These are phyloP conservation scores for Protobothrops flavoviridis DNA, from an alignment of 2,113 vertebrate genomes.

Conservation along the genomic window DNA sequence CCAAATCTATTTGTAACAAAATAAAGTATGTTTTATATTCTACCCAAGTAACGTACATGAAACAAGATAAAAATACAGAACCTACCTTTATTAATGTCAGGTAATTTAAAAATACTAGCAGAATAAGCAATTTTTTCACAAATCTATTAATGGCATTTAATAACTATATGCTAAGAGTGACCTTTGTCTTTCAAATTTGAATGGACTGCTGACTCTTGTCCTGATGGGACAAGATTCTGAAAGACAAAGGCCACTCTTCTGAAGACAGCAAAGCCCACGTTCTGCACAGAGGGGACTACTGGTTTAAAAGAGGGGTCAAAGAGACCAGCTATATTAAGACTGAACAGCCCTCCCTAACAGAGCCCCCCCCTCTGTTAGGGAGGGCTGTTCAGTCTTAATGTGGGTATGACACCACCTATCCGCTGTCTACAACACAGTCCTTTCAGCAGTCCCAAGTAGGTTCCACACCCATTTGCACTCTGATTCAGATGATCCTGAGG, in stretches of 20 bases:
- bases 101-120: background rate
- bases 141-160: background rate
- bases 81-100: conserved; percentile 1
- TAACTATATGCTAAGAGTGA: conserved; percentile 11
- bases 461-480: background rate
- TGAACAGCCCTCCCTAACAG: background rate
- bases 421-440: background rate
- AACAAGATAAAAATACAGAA: conserved; percentile 11
- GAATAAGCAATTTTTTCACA: conserved; percentile 3
- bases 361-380: too few species aligned
- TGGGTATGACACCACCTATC: background rate
- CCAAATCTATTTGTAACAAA: background rate
- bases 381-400: too few species aligned
- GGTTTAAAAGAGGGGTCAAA: background rate
- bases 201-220: background rate
- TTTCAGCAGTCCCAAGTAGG: background rate
- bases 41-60: background rate
- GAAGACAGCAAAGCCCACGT: background rate
- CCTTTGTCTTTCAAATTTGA: background rate
- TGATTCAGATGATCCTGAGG: background rate
- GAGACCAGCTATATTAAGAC: background rate
- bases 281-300: background rate
- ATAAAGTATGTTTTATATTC: conserved; percentile 9
- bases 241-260: background rate
- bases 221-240: background rate